Percentiles rank a stretch among this genome's conserved stretches.
These are phyloP conservation scores for Megathymus violae DNA, from an alignment of 1,140 invertebrate species.

Conservation along the genomic window DNA sequence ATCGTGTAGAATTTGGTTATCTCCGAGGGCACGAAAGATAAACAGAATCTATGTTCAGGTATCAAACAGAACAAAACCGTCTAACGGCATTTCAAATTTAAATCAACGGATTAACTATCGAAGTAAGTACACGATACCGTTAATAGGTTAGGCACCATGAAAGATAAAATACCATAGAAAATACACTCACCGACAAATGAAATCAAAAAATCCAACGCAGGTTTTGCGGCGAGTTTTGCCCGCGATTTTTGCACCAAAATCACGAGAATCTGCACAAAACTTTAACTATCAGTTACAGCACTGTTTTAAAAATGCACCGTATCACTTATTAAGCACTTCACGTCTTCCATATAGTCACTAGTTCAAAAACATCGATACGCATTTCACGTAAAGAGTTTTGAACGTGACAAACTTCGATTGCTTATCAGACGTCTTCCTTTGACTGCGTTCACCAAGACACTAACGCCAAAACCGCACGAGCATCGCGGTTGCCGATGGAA, in stretches of 20 bases:
- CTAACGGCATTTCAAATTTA: conserved; percentile 25
- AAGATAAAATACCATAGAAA: conserved; percentile 58
- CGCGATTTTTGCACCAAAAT: conserved; percentile 62
- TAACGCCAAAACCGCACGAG: conserved; percentile 46
- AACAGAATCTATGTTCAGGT: neutral
- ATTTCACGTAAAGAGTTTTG: conserved; percentile 62
- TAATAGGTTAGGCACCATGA: conserved; percentile 49
- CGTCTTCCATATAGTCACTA: conserved; percentile 42
- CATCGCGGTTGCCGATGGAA: conserved; percentile 38
- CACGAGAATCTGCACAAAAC: conserved; percentile 54
- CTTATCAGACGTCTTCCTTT: conserved; percentile 43
- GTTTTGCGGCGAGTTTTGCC: conserved; percentile 57
- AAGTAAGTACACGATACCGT: conserved; percentile 44
- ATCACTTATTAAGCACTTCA: conserved; percentile 58
- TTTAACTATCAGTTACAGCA: conserved; percentile 31
- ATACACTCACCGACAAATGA: conserved; percentile 62
- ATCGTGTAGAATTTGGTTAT: neutral
- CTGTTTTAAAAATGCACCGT: conserved; percentile 41
- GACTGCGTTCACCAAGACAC: conserved; percentile 45
- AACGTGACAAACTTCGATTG: conserved; percentile 37
- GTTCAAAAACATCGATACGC: conserved; percentile 62
- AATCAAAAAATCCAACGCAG: conserved; percentile 53
- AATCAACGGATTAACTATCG: conserved; percentile 36
- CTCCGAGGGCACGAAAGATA: neutral
- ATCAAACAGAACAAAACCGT: conserved; percentile 17